Evolutionary conservation across 2,797 vertebrate genomes (phyloP).

Genomic region (Limosa lapponica): DNA sequence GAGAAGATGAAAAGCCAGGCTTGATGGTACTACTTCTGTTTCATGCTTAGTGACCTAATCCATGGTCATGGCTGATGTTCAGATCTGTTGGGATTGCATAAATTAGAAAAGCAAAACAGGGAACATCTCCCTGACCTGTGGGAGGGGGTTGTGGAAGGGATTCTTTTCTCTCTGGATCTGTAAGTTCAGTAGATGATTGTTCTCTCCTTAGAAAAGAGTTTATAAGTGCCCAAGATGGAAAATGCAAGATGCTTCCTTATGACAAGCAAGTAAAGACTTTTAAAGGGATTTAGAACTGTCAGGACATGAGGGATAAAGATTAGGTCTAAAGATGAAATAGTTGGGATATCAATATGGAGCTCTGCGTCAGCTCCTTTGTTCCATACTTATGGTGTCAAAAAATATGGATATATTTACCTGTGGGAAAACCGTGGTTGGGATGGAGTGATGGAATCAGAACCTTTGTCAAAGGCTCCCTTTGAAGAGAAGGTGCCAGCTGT

Average conservation of each 20-base stretch:
- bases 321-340: background rate
- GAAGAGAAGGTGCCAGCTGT: background rate
- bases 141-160: background rate
- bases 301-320: too few relatives aligned
- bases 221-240: background rate
- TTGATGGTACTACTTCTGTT: background rate
- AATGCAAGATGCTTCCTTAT: background rate
- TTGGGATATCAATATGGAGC: background rate
- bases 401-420: rapidly evolving
- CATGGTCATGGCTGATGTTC: background rate
- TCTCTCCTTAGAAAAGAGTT: background rate
- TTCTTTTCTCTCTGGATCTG: background rate
- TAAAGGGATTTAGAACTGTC: background rate
- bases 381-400: background rate
- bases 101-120: background rate
- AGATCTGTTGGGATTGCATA: background rate
- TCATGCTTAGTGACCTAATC: background rate
- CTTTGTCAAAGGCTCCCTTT: background rate
- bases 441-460: background rate
- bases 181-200: background rate
- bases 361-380: background rate
- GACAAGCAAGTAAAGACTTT: background rate
- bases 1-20: background rate
- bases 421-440: background rate
- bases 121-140: background rate